Conservation (phyloP, 2,888 invertebrate species). For the Nephrotoma appendiculata region DNA sequence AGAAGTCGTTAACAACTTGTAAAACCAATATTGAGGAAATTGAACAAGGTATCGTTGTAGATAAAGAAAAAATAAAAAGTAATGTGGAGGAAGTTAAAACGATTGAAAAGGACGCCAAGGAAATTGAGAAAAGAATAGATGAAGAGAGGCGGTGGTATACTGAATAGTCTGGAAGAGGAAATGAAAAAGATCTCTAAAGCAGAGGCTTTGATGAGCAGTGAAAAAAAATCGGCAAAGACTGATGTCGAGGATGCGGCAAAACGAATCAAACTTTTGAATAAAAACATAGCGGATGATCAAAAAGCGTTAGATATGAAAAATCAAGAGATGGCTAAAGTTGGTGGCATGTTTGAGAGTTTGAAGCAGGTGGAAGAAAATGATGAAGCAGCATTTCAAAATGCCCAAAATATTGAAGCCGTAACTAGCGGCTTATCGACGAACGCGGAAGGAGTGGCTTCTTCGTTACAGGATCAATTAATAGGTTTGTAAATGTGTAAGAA, state of each 20-base stretch:
- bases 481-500: constrained; percentile 31
- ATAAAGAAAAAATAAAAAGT: constrained; percentile 42
- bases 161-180: constrained; percentile 47
- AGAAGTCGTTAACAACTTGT: constrained; percentile 25
- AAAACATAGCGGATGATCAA: constrained; percentile 53
- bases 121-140: constrained; percentile 49
- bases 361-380: constrained; percentile 51
- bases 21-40: constrained; percentile 27
- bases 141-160: constrained; percentile 47
- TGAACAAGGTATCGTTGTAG: constrained; percentile 36
- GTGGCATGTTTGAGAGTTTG: constrained; percentile 50
- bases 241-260: constrained; percentile 52
- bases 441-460: constrained; percentile 63
- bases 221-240: constrained; percentile 47
- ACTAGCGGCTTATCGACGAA: constrained; percentile 68
- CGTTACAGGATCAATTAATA: constrained; percentile 81
- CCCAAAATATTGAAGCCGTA: constrained; percentile 73
- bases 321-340: constrained; percentile 42
- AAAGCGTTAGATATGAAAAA: constrained; percentile 43
- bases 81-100: constrained; percentile 38
- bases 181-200: constrained; percentile 47
- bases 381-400: constrained; percentile 48
- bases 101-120: constrained; percentile 42
- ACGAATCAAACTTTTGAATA: constrained; percentile 49
- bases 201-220: constrained; percentile 50